Percentiles rank a stretch among this genome's conserved stretches.
These are phyloP conservation scores for Crotalus tigris DNA, from an alignment of 2,113 vertebrate species.

Conservation along the genomic window DNA sequence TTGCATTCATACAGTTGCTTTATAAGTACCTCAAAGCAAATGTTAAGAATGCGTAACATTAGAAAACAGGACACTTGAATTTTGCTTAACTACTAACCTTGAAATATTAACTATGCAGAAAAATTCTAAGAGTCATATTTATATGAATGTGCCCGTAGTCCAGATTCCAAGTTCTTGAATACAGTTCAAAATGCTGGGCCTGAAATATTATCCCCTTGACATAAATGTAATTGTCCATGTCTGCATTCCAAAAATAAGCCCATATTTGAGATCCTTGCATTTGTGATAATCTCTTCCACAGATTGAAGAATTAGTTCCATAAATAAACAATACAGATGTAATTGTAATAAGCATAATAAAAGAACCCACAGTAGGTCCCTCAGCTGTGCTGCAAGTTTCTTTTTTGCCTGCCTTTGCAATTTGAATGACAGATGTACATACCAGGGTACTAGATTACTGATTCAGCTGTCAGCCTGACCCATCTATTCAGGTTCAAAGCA, in stretches of 20 bases:
- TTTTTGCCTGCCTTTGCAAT: not conserved
- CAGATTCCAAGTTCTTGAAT: not conserved
- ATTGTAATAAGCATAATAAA: not conserved
- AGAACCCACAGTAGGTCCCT: not conserved
- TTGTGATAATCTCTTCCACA: not conserved
- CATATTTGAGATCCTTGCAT: not conserved
- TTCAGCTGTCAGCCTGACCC: not conserved
- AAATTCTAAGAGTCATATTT: not conserved
- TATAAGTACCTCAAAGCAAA: not conserved
- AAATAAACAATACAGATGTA: constrained; percentile 8
- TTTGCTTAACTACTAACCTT: not conserved
- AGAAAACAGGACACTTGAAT: not conserved
- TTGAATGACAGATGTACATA: constrained; percentile 8
- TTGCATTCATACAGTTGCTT: not conserved
- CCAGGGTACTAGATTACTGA: not conserved
- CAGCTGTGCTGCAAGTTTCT: not conserved
- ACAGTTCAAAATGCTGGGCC: rapidly evolving
- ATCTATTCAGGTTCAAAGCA: not conserved
- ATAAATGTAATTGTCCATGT: constrained; percentile 5
- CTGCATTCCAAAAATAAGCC: not conserved
- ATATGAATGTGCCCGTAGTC: not conserved
- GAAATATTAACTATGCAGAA: not conserved
- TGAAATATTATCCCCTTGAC: rapidly evolving
- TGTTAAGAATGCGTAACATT: not conserved
- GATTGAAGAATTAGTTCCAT: not conserved